Percentiles rank a stretch among this genome's conserved stretches.
These are phyloP conservation scores for Phrynosoma blainvillii DNA, from an alignment of 2,113 vertebrate genomes.

Conservation along the genomic window DNA sequence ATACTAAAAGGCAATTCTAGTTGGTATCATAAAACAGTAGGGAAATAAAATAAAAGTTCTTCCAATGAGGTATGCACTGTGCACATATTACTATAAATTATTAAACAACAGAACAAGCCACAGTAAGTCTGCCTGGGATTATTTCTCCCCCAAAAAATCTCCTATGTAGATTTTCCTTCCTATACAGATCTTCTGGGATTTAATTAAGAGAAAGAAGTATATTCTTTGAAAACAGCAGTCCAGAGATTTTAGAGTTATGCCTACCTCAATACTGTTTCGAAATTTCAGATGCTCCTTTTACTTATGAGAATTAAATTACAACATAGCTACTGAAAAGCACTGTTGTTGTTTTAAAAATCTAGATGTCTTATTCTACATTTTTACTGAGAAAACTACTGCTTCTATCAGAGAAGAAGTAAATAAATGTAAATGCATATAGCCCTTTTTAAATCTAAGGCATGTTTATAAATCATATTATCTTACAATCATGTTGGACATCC, in stretches of 20 bases:
- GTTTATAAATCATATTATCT: not conserved
- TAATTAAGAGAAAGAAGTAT: conserved; percentile 49
- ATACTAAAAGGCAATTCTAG: not conserved
- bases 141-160: not conserved
- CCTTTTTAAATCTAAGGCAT: not conserved
- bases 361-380: conserved; percentile 13
- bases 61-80: not conserved
- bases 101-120: conserved; percentile 3
- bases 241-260: conserved; percentile 16
- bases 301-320: not conserved
- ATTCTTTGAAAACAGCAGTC: not conserved
- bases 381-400: not conserved
- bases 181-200: conserved; percentile 15
- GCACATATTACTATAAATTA: conserved; percentile 12
- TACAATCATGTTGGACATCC: no score
- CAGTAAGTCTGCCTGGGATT: not conserved
- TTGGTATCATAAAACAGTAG: not conserved
- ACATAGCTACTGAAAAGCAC: not conserved
- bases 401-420: not conserved
- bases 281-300: conserved; percentile 25
- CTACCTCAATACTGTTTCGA: not conserved
- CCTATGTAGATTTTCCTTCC: conserved; percentile 23
- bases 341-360: not conserved
- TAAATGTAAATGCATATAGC: not conserved
- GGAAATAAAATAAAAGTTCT: not conserved